Evolutionary conservation across 2,113 vertebrate species (phyloP), one percentile per base, ranked within the genome.

Genomic region (Pleuronectes platessa): DNA sequence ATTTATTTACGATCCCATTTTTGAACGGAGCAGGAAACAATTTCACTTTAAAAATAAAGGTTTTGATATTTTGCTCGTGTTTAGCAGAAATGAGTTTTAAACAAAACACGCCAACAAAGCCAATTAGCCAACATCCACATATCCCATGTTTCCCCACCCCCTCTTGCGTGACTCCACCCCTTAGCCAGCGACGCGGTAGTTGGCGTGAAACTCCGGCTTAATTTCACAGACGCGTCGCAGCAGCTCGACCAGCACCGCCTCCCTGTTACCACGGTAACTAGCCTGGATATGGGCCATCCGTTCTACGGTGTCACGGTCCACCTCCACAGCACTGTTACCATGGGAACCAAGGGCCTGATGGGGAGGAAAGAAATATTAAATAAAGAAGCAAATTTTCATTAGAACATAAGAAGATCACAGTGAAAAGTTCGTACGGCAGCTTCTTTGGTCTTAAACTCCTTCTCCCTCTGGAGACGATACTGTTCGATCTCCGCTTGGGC

Each of bases 401-500:
- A 17, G 47, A 2, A 21, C n/a, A 14, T 40, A 21, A 14, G 2
- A n/a, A 40, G 5, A 2, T 61, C 2, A 5, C 2, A 3, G 1
- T 61, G 9, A n/a, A 13, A 61, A 3, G 27, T 11, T 49, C 92
- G 88, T 93, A 92, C 98, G 27, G 97, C 97, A 7, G 96, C 96
- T 87, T 99, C 97, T 82, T 99, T 99, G 79, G 96, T 97, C 92
- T 99, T 99, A 91, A 99, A 99, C 75, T 99, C 98, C 72, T 97
- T 98, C 86, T 99, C 97, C 24, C 98, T 94, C 92, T 99, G 98
- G 66, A 98, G 92, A 12, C 98, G 96, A 70, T 99, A 99, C 83
- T 99, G 97, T 67, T 99, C 98, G 8, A 99, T 98, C 92, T 99
- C 98, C 0, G 97, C 98, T 90, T 99, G 98, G 0, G 98, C 98